Base-by-base conservation (phyloP, 2,888 invertebrate species). In the Branchinecta sandiegonensis region DNA sequence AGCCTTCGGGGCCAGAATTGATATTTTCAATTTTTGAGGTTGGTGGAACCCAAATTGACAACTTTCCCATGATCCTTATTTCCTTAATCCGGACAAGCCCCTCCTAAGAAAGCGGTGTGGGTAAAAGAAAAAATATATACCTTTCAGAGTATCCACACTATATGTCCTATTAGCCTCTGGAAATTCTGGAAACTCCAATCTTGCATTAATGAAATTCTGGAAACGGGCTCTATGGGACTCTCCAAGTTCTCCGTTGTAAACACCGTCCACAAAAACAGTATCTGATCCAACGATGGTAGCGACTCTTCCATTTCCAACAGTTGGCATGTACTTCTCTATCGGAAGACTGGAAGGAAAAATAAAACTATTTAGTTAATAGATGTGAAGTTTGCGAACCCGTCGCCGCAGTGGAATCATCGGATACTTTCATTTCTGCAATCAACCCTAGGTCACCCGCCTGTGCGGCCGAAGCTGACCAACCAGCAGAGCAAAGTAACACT, bases 281-380 rank as follows among this genome's bases (percentile, higher is more conserved):
- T 73, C 72, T 5, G 73, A 72, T 66, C 71, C 72, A 10, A 74
- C 66, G 8, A 72, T 72, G 1, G 73, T 73, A 47, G 73, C 73
- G 46, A 74, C 63, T 46, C 74, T 73, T 11, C 74, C 74, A 68
- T 74, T 74, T 10, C 73, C 74, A 47, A 74, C 71, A 9, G 72
- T 71, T 3, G 73, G 72, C 71, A 72, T 72, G 46, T 65, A 56
- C 2, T 37, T 50, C 13, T 68, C 67, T 50, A 67, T 48, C 37
- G 67, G 67, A 48, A 67, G 67, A 37, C 67, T 67, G 23, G 11
- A 67, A 56, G 17, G 8, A 46, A 17, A 17, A 66, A 14, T 12
- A 13, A 23, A 66, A 46, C 23, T 63, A 9, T 23, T 23, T 23
- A 23, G 23, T 23, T 23, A 23, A 23, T 23, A 23, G 23, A 23